Base-by-base conservation (phyloP, 92 coral and sea anemone species). In the Anthopleura xanthogrammica region DNA sequence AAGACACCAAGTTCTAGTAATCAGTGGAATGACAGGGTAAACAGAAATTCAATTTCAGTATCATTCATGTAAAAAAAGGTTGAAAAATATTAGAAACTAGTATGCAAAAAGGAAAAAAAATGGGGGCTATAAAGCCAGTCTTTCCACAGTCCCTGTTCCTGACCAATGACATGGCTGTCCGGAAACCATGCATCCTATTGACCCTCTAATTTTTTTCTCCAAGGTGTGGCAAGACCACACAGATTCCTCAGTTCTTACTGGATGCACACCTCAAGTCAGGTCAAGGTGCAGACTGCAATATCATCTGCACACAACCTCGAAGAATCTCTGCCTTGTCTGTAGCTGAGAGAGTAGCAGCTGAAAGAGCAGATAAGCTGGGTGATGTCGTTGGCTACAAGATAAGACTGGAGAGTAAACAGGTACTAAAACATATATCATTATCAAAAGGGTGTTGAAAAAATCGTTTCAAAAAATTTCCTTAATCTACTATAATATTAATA, bases 1-100 rank as follows among this genome's bases (percentile, higher is more conserved):
- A 70, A 55, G 86, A 41, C 92, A 92, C 74, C 98, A 91, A 75
- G 98, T 91, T 43, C 79, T 93, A 72, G 98, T 93, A 24, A 93
- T 93, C 81, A 91, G 98, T 89, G 98, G 98, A 46, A 93, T 93
- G 98, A 93, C 98, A 14, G 98, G 98, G 98, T 93, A 84, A 75
- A 10, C 1, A 10, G 36, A 29, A 29, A 29, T 29, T 29, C 36
- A 0, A 29, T 29, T 29, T 29, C 36, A 29, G 0, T 46, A 9
- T 46, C 50, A 46, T 43, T 4, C 50, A 43, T 43, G 50, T 4
- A 43, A 43, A 7, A 43, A n/a, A n/a, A n/a, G n/a, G n/a, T n/a
- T n/a, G n/a, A n/a, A n/a, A 29, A 29, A 29, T 29, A 29, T 29
- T 29, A 29, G 36, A 29, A 29, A 29, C 36, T 29, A 29, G 36